Evolutionary conservation across 2,888 invertebrate species (phyloP).

Genomic region (Apamea anceps): DNA sequence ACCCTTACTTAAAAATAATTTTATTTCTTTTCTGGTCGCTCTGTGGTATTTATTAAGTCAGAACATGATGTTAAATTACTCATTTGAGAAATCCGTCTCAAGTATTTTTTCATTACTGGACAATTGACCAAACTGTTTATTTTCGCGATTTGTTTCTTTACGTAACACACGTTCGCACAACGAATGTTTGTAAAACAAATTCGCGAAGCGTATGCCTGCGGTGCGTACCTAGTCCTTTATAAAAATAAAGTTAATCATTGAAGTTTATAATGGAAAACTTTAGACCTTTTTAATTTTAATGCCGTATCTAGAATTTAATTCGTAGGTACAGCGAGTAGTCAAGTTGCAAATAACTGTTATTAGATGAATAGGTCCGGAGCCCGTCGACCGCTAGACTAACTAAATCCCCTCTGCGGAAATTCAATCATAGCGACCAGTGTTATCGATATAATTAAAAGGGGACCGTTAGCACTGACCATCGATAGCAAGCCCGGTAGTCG

Average conservation of each 20-base stretch:
- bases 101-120: neutral
- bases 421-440: conserved; percentile 68
- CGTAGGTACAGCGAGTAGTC: neutral
- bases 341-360: conserved; percentile 42
- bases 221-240: neutral
- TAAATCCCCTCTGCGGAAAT: conserved; percentile 69
- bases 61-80: neutral
- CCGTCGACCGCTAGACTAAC: conserved; percentile 36
- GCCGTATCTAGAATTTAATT: conserved; percentile 2
- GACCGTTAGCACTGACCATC: conserved; percentile 48
- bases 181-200: neutral
- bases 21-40: neutral
- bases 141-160: neutral
- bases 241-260: neutral
- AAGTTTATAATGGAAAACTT: neutral
- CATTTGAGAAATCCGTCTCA: neutral
- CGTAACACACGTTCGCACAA: neutral
- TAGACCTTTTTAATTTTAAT: neutral
- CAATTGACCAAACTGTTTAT: neutral
- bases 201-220: too few species aligned
- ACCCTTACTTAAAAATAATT: neutral
- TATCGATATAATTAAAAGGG: conserved; percentile 63
- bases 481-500: conserved; percentile 34
- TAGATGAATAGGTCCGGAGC: conserved; percentile 26
- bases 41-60: neutral